Evolutionary conservation across 2,797 vertebrate genomes (phyloP), one percentile per base, ranked within the genome.

Genomic region (Cygnus olor): DNA sequence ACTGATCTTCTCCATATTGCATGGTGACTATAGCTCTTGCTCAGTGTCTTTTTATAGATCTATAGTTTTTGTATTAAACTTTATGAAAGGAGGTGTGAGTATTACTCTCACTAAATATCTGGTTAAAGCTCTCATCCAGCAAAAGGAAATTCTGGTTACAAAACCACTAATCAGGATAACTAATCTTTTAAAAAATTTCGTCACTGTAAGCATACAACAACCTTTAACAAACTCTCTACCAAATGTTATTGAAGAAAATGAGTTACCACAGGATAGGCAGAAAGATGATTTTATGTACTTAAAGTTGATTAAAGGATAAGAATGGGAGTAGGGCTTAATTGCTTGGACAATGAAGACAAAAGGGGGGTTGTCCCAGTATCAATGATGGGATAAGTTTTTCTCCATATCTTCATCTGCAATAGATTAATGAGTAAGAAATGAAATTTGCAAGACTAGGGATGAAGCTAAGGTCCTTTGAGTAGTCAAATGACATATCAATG

Each of bases 341-440:
- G 40, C 9, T 51, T 80, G 30, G 14, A 51, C 34, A 8, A 80
- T 20, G 40, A 60, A 47, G 34, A 92, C 32, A 78, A 28, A 79
- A 77, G n/a, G 11, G 14, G 1, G 0, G 3, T 11, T 72, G 6
- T 8, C 1, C 19, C 10, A 14, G 4, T 18, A 44, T 42, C 30
- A 80, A 15, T 45, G 14, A 24, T 14, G 32, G 2, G 19, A 54
- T 88, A 14, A 47, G 21, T 66, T 70, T 91, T 83, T 34, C 15
- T 68, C 42, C 51, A 53, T 13, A 49, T n/a, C 10, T 80, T 20
- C 32, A 80, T 58, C 13, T 11, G 8, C 34, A 58, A 32, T 5
- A 32, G 34, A 80, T 13, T 30, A 78, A 80, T 18, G 28, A 56
- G 3, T 25, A 36, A 4, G 21, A 9, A 90, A 32, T 13, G 15